Evolutionary conservation across 2,888 invertebrate species (phyloP), one percentile per base, ranked within the genome.

Genomic region (Pilophorus perplexus): DNA sequence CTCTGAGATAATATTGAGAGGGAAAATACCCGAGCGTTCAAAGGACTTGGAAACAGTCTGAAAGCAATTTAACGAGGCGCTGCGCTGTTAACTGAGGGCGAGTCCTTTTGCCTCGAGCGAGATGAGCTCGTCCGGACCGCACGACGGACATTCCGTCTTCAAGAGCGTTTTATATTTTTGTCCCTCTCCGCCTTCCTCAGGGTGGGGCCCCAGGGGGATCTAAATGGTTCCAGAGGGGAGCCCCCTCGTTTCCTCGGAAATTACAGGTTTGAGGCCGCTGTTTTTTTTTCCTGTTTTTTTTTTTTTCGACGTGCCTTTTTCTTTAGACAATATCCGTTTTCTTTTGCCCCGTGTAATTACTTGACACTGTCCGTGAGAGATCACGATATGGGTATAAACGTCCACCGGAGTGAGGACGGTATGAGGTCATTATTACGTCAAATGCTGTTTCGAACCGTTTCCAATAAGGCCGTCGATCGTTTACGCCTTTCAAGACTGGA

Each of bases 241-340:
- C 25, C 50, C 27, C 46, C 18, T 16, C 27, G 16, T 33, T 33
- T 28, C 28, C 27, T 33, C 27, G 4, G 27, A 59, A 59, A 59
- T 59, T 59, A 59, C 59, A 59, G 59, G 59, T 59, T 59, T 42
- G 25, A 22, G 46, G 23, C n/a, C 16, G 40, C 6, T 12, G 46
- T 12, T 46, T 46, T 33, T 59, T n/a, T n/a, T n/a, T n/a, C n/a
- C n/a, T n/a, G n/a, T n/a, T n/a, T n/a, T n/a, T n/a, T n/a, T n/a
- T n/a, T n/a, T n/a, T n/a, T n/a, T n/a, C n/a, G 59, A 59, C 59
- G 42, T 27, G 59, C 59, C 59, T 59, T 59, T 59, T 59, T 42
- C 59, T 59, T 59, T 59, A 64, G 64, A 64, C 64, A 64, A 64
- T 64, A 64, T 50, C 52, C 64, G 50, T 64, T 37, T 42, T 44